Base-by-base conservation (phyloP, 2,113 vertebrate genomes). In the Camelus dromedarius region DNA sequence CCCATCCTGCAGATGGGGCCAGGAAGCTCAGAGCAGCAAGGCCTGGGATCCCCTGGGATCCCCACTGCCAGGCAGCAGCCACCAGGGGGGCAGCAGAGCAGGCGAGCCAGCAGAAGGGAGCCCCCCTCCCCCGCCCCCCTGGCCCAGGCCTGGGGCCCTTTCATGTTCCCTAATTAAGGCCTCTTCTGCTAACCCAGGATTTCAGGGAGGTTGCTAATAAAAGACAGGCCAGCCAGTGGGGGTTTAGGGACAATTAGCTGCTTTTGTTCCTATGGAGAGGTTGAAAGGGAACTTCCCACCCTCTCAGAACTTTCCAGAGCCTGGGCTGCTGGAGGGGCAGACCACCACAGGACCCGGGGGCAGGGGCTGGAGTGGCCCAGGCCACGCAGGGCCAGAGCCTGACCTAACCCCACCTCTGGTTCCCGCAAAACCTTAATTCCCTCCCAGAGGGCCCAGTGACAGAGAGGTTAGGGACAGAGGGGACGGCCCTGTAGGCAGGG, bases 221-320 rank as follows among this genome's bases (percentile, higher is more conserved):
- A 83, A 85, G 62, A 62, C 60, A 69, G 82, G 54, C 15, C 6
- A n/a, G 32, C 48, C 3, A 11, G 28, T 58, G 64, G 32, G 32
- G 19, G 50, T 54, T 89, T 28, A 46, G 38, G 79, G 79, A 58
- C 70, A 46, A 86, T 93, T 22, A 8, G 0, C 52, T 2, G 86
- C 62, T 46, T 81, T 70, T 76, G 35, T n/a, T 35, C 5, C 38
- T 48, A 79, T 22, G 22, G 69, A 50, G 20, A 52, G 76, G 60
- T 5, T 80, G 22, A 66, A 24, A 15, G 14, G 30, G 28, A 60
- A 91, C 8, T 30, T 19, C 35, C 18, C 2, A 15, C 42, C 70
- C 52, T 92, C 76, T 62, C 92, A 86, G 48, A 96, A 85, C 30
- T 20, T 32, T 64, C 35, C 48, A 86, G 81, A 80, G 56, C 48